Evolutionary conservation across 2,113 vertebrate genomes (phyloP).

Genomic region (Ptychochromis oligacanthus): DNA sequence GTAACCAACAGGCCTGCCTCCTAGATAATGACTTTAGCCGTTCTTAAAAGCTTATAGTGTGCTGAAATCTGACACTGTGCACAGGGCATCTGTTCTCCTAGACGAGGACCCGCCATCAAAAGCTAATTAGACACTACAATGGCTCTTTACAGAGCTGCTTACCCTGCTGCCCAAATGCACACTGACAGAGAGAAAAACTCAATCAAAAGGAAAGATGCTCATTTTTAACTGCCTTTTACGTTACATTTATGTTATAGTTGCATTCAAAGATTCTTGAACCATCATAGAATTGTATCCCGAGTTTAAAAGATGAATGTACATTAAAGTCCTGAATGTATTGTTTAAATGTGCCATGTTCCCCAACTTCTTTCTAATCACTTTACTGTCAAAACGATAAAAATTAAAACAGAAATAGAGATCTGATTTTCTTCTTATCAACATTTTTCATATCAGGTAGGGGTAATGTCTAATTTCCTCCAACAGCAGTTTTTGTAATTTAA

Average conservation of each 20-base stretch:
- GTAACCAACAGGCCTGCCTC: conserved; percentile 9
- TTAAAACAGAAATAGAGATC: too few relatives aligned
- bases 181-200: neutral
- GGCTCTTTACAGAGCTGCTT: conserved; percentile 44
- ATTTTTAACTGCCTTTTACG: neutral
- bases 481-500: too few relatives aligned
- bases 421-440: too few relatives aligned
- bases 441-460: too few relatives aligned
- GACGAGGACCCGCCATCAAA: conserved; percentile 48
- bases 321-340: neutral
- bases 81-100: conserved; percentile 58
- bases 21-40: conserved; percentile 51
- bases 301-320: neutral
- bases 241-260: neutral
- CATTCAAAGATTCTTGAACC: neutral
- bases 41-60: conserved; percentile 61
- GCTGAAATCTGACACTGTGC: conserved; percentile 59
- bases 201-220: neutral
- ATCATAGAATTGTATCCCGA: neutral
- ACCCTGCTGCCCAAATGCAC: neutral
- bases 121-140: conserved; percentile 68
- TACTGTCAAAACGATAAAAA: neutral
- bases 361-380: neutral
- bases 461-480: too few relatives aligned
- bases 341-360: neutral